phyloP scores from a whole-genome alignment of 2,113 vertebrate species.

The Uria aalge region DNA sequence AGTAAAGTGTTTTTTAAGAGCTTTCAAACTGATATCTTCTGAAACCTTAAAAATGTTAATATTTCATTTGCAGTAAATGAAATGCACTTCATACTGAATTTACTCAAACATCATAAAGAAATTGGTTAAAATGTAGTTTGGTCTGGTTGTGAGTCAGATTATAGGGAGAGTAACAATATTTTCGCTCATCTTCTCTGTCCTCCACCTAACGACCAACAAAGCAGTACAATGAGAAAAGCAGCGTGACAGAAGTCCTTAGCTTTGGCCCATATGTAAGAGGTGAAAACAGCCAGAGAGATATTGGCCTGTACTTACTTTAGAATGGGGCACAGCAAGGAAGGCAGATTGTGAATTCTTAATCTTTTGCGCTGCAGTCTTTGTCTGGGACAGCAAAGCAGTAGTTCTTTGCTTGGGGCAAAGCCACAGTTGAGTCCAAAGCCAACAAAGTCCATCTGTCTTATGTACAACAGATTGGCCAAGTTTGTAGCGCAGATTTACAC shows the following conservation, averaged over 20 bases:
- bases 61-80: neutral
- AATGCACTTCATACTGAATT: neutral
- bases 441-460: slow-evolving; percentile 29
- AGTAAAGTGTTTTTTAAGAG: neutral
- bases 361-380: neutral
- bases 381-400: neutral
- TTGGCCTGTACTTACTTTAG: neutral
- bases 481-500: slow-evolving; percentile 1
- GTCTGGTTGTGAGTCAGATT: neutral
- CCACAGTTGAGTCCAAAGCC: neutral
- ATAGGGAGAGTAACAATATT: neutral
- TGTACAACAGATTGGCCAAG: neutral
- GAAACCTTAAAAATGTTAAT: neutral
- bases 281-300: neutral
- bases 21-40: neutral
- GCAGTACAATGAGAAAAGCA: neutral
- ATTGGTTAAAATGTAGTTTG: neutral
- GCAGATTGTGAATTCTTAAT: neutral
- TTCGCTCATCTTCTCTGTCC: neutral
- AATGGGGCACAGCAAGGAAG: neutral
- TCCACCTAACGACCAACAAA: neutral
- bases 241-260: neutral
- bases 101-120: neutral
- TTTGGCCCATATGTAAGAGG: neutral
- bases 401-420: neutral